phyloP scores from a whole-genome alignment of 2,113 vertebrate species.

The Poeciliopsis turrubarensis region DNA sequence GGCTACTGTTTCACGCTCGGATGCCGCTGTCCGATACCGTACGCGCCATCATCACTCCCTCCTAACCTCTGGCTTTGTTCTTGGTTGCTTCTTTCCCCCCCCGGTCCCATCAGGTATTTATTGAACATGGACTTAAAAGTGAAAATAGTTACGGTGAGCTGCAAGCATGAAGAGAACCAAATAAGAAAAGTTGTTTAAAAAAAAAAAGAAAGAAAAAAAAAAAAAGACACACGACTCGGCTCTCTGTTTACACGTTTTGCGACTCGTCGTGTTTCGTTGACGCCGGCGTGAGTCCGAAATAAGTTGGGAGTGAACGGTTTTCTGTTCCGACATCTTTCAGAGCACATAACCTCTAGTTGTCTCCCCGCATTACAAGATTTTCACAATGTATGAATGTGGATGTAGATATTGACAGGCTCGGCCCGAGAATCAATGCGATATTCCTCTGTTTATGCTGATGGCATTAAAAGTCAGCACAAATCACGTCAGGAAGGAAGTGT shows the following conservation, averaged over 20 bases:
- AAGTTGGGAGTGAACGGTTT: background rate
- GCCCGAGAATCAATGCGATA: slow-evolving; percentile 50
- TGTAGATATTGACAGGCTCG: slow-evolving; percentile 47
- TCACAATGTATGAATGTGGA: slow-evolving; percentile 32
- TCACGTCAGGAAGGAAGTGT: slow-evolving; percentile 74
- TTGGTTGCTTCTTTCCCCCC: background rate
- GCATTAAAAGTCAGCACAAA: slow-evolving; percentile 78
- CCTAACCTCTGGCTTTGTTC: background rate
- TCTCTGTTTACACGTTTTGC: no score
- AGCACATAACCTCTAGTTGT: slow-evolving; percentile 9
- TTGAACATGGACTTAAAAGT: no score
- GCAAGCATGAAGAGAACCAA: no score
- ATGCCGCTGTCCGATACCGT: background rate
- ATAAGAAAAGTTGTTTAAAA: no score
- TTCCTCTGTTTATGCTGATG: slow-evolving; percentile 75
- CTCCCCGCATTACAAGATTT: slow-evolving; percentile 11
- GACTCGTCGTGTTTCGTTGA: background rate
- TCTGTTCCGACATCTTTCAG: background rate
- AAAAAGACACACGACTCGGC: no score
- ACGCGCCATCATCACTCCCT: background rate
- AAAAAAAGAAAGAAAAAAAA: no score
- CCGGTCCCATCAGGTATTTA: no score
- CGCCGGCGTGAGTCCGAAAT: background rate
- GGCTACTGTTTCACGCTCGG: background rate
- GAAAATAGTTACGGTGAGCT: no score